phyloP scores from a whole-genome alignment of 1,140 invertebrate species.

The Acromyrmex heyeri region DNA sequence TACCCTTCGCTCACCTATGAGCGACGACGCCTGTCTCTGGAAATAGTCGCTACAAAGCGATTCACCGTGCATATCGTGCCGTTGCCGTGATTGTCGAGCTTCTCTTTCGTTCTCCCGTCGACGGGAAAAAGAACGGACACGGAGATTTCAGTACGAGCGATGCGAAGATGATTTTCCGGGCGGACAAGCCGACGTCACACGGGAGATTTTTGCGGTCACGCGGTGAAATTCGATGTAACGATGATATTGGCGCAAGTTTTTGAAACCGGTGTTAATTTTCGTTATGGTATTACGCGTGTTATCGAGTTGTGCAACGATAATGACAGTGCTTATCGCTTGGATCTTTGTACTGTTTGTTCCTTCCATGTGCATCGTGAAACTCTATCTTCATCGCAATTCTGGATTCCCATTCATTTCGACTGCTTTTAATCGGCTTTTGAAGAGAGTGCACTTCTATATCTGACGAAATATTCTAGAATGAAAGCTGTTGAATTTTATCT shows the following conservation, averaged over 20 bases:
- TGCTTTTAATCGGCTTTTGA: conserved; percentile 7
- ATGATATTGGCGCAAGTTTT: not conserved
- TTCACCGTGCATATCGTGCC: conserved; percentile 63
- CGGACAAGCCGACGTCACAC: not conserved
- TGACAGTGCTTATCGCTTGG: not conserved
- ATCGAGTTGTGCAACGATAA: conserved; percentile 39
- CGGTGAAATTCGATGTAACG: not conserved
- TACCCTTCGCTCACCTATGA: conserved; percentile 62
- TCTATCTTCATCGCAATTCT: not conserved
- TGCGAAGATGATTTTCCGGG: conserved; percentile 5
- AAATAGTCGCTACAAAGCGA: conserved; percentile 75
- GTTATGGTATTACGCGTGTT: conserved; percentile 15
- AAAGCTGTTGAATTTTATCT: not conserved
- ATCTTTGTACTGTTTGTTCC: not conserved
- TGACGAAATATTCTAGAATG: not conserved
- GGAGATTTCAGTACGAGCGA: not conserved
- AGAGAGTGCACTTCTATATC: not conserved
- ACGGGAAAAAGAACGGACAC: not conserved
- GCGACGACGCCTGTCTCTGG: conserved; percentile 61
- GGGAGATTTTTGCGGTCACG: not conserved
- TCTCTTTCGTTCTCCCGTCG: not conserved
- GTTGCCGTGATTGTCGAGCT: conserved; percentile 57
- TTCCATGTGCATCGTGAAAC: not conserved
- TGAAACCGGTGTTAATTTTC: not conserved
- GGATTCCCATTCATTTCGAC: not conserved